A percentile compares a stretch with the other conserved stretches of the same genome.
Evolutionary conservation across 2,113 vertebrate species (phyloP).

Genomic region (Misgurnus anguillicaudatus): DNA sequence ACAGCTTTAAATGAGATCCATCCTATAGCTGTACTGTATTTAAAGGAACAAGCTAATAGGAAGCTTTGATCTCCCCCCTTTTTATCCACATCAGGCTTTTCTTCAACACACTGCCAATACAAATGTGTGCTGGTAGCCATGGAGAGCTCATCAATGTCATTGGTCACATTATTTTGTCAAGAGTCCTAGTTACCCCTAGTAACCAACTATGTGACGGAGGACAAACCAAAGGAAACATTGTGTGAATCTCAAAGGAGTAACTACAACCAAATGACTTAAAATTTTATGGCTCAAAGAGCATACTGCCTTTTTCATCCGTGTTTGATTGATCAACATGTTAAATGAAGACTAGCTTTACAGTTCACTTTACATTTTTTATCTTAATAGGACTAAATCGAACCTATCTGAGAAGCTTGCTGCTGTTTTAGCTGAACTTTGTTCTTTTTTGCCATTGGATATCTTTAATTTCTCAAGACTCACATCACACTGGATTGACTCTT

Average conservation of each 20-base stretch:
- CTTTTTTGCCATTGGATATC: neutral
- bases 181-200: slow-evolving; percentile 47
- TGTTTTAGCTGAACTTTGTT: neutral
- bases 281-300: too few species aligned
- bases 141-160: slow-evolving; percentile 44
- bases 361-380: too few species aligned
- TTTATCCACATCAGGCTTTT: slow-evolving; percentile 7
- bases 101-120: slow-evolving; percentile 11
- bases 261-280: neutral
- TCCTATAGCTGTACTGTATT: neutral
- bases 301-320: neutral
- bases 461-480: neutral
- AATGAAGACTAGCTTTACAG: too few species aligned
- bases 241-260: neutral
- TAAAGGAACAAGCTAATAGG: slow-evolving; percentile 9
- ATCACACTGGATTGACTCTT: slow-evolving; percentile 9
- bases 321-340: neutral
- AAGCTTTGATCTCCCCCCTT: neutral
- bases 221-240: slow-evolving; percentile 29
- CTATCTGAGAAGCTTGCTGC: too few species aligned
- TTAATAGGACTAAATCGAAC: too few species aligned
- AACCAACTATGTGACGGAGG: slow-evolving; percentile 39
- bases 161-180: slow-evolving; percentile 45
- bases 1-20: neutral
- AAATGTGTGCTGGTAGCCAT: slow-evolving; percentile 50